Evolutionary conservation across 2,113 vertebrate genomes (phyloP).

Genomic region (Gallinago undulata): DNA sequence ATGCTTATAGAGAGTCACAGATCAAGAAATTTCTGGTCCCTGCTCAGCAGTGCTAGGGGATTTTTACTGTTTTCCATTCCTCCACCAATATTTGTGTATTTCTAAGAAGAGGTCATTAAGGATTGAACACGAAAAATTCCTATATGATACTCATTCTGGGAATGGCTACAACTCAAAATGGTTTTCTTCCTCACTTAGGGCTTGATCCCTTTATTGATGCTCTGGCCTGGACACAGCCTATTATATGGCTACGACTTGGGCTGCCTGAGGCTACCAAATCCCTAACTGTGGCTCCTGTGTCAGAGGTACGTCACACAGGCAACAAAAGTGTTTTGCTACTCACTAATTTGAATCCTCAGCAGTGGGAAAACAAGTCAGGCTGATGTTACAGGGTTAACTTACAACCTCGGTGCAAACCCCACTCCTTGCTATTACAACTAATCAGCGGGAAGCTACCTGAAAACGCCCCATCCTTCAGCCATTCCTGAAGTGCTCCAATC

Average conservation of each 20-base stretch:
- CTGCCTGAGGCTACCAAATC: not conserved
- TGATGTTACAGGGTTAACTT: not conserved
- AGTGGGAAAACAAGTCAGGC: not conserved
- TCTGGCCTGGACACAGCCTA: not conserved
- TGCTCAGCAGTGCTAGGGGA: not conserved
- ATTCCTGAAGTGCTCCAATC: not conserved
- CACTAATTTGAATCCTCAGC: not conserved
- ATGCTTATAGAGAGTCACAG: not conserved
- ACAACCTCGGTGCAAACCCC: not conserved
- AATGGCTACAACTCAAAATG: not conserved
- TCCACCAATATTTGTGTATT: not conserved
- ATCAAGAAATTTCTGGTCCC: not conserved
- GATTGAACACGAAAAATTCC: not conserved
- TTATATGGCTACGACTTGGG: not conserved
- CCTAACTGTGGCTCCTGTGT: not conserved
- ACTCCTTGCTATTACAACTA: not conserved
- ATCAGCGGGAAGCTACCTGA: not conserved
- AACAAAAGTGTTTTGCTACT: not conserved
- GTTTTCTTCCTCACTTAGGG: not conserved
- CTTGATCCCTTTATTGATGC: not conserved
- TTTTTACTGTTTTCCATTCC: not conserved
- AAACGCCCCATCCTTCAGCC: not conserved
- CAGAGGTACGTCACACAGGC: not conserved
- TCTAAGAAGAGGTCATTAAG: not conserved
- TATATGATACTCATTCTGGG: not conserved